Conservation (phyloP, 1,140 invertebrate species). For the Heliconius congener region DNA sequence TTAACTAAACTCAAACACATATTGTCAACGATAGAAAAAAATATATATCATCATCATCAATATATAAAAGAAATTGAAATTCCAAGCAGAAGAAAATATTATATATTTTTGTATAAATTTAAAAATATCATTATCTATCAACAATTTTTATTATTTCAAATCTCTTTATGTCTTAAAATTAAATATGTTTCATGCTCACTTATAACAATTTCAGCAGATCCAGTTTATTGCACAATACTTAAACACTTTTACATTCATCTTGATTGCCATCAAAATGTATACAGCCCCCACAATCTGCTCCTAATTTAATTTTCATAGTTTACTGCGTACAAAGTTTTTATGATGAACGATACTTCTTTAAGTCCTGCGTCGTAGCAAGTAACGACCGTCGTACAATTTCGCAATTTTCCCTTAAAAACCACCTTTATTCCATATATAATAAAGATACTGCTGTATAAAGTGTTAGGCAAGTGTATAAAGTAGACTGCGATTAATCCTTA, state of each 20-base stretch:
- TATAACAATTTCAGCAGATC: not conserved
- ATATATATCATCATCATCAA: too few relatives aligned
- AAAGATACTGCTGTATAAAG: not conserved
- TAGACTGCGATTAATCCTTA: conserved; percentile 67
- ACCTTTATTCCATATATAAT: not conserved
- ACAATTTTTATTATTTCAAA: too few relatives aligned
- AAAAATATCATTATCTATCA: not conserved
- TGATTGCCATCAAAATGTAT: conserved; percentile 37
- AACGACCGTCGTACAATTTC: not conserved
- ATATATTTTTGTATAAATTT: too few relatives aligned
- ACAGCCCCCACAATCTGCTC: conserved; percentile 45
- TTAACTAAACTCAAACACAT: too few relatives aligned
- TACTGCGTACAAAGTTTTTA: conserved; percentile 62
- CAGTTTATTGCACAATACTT: not conserved
- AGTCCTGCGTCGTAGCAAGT: conserved; percentile 37
- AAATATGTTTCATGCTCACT: not conserved
- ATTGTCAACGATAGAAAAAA: too few relatives aligned
- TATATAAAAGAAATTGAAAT: too few relatives aligned
- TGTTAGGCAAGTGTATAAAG: conserved; percentile 19
- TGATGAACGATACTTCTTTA: conserved; percentile 60
- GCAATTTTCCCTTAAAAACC: not conserved
- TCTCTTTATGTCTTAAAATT: not conserved
- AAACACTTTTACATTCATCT: conserved; percentile 18
- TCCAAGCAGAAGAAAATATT: too few relatives aligned
- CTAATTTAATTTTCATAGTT: conserved; percentile 73